Evolutionary conservation across 1,140 invertebrate genomes (phyloP).

Genomic region (Panonychus citri): DNA sequence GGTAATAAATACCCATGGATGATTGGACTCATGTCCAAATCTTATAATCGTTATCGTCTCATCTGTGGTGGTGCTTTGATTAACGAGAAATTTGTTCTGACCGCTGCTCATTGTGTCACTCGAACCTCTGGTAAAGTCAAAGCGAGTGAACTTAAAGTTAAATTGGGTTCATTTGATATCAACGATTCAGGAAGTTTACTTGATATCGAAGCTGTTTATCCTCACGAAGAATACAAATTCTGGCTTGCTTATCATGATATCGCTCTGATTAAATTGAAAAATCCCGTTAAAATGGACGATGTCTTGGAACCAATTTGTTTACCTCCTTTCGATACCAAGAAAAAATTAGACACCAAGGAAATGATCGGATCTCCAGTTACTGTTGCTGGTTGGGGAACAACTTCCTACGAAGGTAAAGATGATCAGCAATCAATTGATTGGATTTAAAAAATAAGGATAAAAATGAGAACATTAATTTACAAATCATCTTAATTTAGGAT

Average conservation of each 20-base stretch:
- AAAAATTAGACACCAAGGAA: background rate
- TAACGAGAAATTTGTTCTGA: constrained; percentile 53
- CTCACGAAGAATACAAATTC: constrained; percentile 11
- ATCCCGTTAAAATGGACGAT: constrained; percentile 3
- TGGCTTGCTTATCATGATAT: constrained; percentile 13
- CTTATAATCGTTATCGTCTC: background rate
- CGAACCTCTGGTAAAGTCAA: background rate
- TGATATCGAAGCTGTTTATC: constrained; percentile 5
- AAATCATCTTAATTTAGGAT: background rate
- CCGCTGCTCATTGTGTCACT: constrained; percentile 30
- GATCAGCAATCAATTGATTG: background rate
- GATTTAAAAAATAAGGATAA: background rate
- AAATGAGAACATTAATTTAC: background rate
- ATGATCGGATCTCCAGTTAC: constrained; percentile 36
- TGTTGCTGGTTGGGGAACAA: constrained; percentile 59
- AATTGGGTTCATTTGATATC: constrained; percentile 8
- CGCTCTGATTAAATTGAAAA: constrained; percentile 11
- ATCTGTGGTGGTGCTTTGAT: constrained; percentile 66
- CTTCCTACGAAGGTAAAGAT: constrained; percentile 36
- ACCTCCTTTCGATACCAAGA: background rate
- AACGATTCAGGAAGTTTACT: background rate
- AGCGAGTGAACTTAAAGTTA: background rate
- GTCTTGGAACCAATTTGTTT: constrained; percentile 11
- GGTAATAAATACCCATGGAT: constrained; percentile 3
- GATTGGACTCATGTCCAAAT: background rate